Base-by-base conservation (phyloP, 2,888 invertebrate genomes). In the Leucoma salicis region DNA sequence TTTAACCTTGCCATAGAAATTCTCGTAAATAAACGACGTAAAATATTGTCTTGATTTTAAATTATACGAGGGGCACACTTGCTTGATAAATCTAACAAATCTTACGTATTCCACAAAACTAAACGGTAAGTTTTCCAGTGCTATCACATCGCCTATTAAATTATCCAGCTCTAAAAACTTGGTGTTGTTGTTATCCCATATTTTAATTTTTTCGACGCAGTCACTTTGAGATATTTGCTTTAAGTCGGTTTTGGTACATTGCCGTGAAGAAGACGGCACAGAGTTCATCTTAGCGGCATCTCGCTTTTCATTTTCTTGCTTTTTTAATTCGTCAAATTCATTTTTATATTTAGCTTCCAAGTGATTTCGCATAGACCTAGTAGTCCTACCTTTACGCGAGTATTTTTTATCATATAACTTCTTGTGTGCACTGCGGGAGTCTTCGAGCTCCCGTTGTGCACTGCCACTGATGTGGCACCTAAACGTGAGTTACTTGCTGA, bases 1-100 rank as follows among this genome's bases (percentile, higher is more conserved):
- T 11, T 16, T 47, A 35, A 54, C 41, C 39, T 50, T 53, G 41
- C 40, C 42, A 16, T 60, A 51, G 47, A 53, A 42, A 21, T 56
- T 31, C 6, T 51, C 47, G 32, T 55, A 58, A 29, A 54, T 44
- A 31, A 44, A 48, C 1, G 39, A 40, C 41, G 50, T 58, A 40
- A 50, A 52, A 53, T 44, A 52, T 21, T 49, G 52, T 6, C 57
- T 48, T 39, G 16, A 16, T 39, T 44, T 59, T 45, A 57, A 52
- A 54, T 53, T 38, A 52, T 60, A 55, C 11, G 37, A 42, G 7
- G 56, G 53, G n/a, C 41, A 39, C 18, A 49, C 8, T 18, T 44
- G 42, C 6, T 54, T 47, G 8, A 58, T 44, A n/a, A 54, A 31
- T 46, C 56, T 52, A 12, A 38, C 35, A 39, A 58, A 55, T 37